Evolutionary conservation across 2,888 invertebrate genomes (phyloP).

Genomic region (Diploptera punctata): DNA sequence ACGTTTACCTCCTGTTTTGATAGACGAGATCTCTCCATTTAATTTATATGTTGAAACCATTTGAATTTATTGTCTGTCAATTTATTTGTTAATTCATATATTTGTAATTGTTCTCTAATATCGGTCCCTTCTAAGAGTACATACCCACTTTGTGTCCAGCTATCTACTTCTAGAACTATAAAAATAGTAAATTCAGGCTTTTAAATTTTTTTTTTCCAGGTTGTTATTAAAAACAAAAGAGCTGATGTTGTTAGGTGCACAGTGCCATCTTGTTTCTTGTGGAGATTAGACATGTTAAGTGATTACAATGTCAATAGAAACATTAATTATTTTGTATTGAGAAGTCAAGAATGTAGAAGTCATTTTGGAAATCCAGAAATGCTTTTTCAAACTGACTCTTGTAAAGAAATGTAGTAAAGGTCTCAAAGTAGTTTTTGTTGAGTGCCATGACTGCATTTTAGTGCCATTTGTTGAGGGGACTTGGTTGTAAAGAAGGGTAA

Average conservation of each 20-base stretch:
- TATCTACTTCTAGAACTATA: conserved; percentile 38
- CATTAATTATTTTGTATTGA: too few species aligned
- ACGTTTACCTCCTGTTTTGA: too few species aligned
- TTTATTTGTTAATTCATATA: too few species aligned
- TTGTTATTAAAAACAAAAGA: conserved; percentile 20
- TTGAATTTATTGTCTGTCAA: too few species aligned
- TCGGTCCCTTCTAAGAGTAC: too few species aligned
- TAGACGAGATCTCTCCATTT: too few species aligned
- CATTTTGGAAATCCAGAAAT: conserved; percentile 35
- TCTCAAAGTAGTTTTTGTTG: conserved; percentile 37
- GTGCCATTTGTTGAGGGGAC: conserved; percentile 42
- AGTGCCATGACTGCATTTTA: conserved; percentile 40
- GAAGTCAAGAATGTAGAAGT: conserved; percentile 15
- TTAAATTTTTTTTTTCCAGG: conserved; percentile 36
- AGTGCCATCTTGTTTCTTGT: conserved; percentile 34
- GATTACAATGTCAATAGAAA: too few species aligned
- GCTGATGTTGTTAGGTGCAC: neutral
- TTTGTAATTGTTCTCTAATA: too few species aligned
- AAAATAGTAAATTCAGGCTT: conserved; percentile 26
- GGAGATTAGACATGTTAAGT: too few species aligned
- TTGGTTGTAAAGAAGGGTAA: too few species aligned
- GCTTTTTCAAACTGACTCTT: conserved; percentile 6
- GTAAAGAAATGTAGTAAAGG: conserved; percentile 36
- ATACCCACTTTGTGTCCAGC: too few species aligned
- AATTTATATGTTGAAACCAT: too few species aligned